Base-by-base conservation (phyloP, 2,797 vertebrate species). In the Acanthis flammea region DNA sequence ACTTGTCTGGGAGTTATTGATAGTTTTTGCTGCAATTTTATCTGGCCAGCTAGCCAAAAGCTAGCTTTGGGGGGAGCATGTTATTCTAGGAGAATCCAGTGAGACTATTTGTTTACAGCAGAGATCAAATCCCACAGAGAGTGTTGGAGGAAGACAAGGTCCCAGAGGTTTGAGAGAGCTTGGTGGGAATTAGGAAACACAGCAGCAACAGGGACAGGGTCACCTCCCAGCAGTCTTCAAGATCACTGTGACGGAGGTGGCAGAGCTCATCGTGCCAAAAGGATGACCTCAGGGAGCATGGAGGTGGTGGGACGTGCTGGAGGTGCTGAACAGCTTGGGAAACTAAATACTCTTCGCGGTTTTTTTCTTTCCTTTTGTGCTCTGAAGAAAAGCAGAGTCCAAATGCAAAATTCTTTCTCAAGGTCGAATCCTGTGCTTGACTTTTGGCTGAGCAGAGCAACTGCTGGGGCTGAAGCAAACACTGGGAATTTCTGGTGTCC, bases 261-360 rank as follows among this genome's bases (percentile, higher is more conserved):
- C 1, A 0, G 31, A 78, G 67, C 45, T 57, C 1, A 0, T 19
- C 0, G 0, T 68, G 81, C 74, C 67, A n/a, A 21, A 89, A 86
- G 30, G 9, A 8, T 78, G 41, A 61, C 57, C 53, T 72, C 3
- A 0, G 62, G 66, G 80, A 66, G 31, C 67, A 17, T 0, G 0
- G 58, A 4, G 1, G 27, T 50, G 55, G 54, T 72, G 60, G 67
- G 48, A 85, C 2, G 0, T 37, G 42, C 58, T 75, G 44, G 19
- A 91, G 72, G 51, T 65, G 31, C 93, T 76, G 78, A 91, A 19
- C 41, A 71, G 48, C 67, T 79, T 88, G 65, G 57, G 70, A 92
- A 83, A 55, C 25, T 6, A 33, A 55, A n/a, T 41, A 14, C 19
- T 55, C 48, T 16, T 13, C 2, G 19, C 13, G 21, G 5, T 5